phyloP scores from a whole-genome alignment of 2,888 invertebrate species.

The Panzeria rudis region DNA sequence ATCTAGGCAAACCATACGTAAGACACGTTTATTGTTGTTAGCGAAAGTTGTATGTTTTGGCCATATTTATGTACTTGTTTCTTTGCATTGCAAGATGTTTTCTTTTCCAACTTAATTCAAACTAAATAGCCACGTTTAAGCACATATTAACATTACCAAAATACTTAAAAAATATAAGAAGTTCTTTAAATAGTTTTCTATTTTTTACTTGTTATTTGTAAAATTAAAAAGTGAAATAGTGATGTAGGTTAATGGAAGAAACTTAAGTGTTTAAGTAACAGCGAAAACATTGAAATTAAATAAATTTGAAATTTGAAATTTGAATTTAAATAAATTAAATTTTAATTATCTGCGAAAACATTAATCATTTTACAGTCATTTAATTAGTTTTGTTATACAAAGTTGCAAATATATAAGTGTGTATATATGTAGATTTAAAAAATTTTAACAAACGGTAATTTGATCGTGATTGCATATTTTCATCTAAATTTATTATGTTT shows the following conservation, averaged over 20 bases:
- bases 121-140: slow-evolving; percentile 12
- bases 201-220: slow-evolving; percentile 2
- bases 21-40: slow-evolving; percentile 53
- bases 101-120: slow-evolving; percentile 17
- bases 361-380: not conserved
- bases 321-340: too few species aligned
- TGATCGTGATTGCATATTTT: not conserved
- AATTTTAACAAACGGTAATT: slow-evolving; percentile 30
- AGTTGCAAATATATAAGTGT: not conserved
- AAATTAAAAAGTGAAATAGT: slow-evolving; percentile 30
- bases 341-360: too few species aligned
- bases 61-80: slow-evolving; percentile 14
- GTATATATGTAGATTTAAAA: too few species aligned
- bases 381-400: not conserved
- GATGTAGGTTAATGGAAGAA: slow-evolving; percentile 65
- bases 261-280: slow-evolving; percentile 23
- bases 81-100: slow-evolving; percentile 17
- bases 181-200: slow-evolving; percentile 22
- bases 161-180: slow-evolving; percentile 6
- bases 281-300: not conserved
- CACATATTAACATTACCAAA: slow-evolving; percentile 16
- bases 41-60: slow-evolving; percentile 64
- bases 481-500: not conserved
- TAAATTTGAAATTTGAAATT: slow-evolving; percentile 18
- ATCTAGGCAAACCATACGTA: slow-evolving; percentile 27